Conservation (phyloP, 2,113 vertebrate genomes). For the Crotalus tigris region DNA sequence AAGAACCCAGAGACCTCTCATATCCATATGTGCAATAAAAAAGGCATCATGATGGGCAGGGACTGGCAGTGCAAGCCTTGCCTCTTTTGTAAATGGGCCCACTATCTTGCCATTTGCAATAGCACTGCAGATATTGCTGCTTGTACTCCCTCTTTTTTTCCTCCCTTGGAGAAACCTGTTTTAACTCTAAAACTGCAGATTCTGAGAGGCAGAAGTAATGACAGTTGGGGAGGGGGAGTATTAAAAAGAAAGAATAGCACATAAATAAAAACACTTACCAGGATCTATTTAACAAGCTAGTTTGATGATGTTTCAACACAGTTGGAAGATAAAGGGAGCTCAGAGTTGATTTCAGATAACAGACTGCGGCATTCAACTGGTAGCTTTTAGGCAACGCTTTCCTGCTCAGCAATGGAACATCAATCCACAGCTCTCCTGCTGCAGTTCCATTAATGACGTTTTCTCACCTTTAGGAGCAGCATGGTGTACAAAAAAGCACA, state of each 20-base stretch:
- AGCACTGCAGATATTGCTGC: neutral
- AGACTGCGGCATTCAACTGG: slow-evolving; percentile 24
- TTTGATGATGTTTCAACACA: slow-evolving; percentile 43
- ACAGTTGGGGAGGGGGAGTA: neutral
- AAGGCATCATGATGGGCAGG: neutral
- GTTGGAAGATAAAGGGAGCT: slow-evolving; percentile 55
- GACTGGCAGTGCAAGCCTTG: neutral
- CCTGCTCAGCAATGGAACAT: slow-evolving; percentile 17
- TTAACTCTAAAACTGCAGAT: slow-evolving; percentile 40
- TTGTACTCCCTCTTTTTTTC: slow-evolving; percentile 27
- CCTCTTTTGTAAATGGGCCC: neutral
- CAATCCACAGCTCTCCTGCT: slow-evolving; percentile 27
- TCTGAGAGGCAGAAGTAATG: slow-evolving; percentile 25
- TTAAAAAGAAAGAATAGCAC: slow-evolving; percentile 30
- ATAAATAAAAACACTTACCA: slow-evolving; percentile 52
- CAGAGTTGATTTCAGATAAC: slow-evolving; percentile 30
- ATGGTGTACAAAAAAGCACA: slow-evolving; percentile 15
- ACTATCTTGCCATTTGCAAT: neutral
- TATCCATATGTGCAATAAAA: neutral
- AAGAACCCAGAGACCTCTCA: neutral
- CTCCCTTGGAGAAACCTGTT: slow-evolving; percentile 8
- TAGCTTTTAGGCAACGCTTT: slow-evolving; percentile 43
- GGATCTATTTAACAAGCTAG: slow-evolving; percentile 46
- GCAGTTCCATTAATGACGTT: slow-evolving; percentile 42
- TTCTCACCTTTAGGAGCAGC: slow-evolving; percentile 32